Evolutionary conservation across 2,888 invertebrate species (phyloP).

Genomic region (Eulithis testata): DNA sequence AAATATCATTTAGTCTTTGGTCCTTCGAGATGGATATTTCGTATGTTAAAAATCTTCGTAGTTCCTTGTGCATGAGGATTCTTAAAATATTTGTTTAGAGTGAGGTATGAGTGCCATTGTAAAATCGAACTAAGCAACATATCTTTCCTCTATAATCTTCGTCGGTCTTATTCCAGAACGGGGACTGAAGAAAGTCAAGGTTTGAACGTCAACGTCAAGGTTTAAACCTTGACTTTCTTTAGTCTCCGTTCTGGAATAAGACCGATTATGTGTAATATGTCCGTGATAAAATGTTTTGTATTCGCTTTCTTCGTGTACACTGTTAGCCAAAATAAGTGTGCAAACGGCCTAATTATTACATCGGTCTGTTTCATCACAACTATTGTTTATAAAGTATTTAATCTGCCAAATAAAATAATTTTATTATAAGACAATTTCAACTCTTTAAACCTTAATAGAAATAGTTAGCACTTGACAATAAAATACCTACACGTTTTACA

Average conservation of each 20-base stretch:
- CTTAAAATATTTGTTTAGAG: constrained; percentile 16
- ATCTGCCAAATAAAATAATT: constrained; percentile 18
- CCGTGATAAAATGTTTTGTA: constrained; percentile 36
- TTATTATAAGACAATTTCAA: constrained; percentile 10
- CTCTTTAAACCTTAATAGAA: constrained; percentile 11
- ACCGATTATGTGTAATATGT: too few relatives aligned
- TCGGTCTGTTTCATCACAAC: constrained; percentile 22
- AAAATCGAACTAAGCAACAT: constrained; percentile 42
- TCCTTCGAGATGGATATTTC: constrained; percentile 8
- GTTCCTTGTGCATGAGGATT: not conserved
- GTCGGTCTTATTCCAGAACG: too few relatives aligned
- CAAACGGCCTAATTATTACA: constrained; percentile 30
- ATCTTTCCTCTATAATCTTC: constrained; percentile 33
- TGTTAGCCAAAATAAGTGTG: constrained; percentile 30
- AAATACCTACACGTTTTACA: constrained; percentile 28
- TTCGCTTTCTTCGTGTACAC: constrained; percentile 31
- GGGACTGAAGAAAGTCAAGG: too few relatives aligned
- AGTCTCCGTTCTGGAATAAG: too few relatives aligned
- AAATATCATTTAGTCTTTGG: not conserved
- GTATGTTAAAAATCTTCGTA: not conserved
- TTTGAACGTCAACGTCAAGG: too few relatives aligned
- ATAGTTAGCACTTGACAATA: constrained; percentile 41
- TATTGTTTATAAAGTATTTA: constrained; percentile 24
- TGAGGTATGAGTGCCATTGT: constrained; percentile 46
- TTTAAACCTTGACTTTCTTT: too few relatives aligned